Evolutionary conservation across 1,140 invertebrate genomes (phyloP).

Genomic region (Adelges cooleyi): DNA sequence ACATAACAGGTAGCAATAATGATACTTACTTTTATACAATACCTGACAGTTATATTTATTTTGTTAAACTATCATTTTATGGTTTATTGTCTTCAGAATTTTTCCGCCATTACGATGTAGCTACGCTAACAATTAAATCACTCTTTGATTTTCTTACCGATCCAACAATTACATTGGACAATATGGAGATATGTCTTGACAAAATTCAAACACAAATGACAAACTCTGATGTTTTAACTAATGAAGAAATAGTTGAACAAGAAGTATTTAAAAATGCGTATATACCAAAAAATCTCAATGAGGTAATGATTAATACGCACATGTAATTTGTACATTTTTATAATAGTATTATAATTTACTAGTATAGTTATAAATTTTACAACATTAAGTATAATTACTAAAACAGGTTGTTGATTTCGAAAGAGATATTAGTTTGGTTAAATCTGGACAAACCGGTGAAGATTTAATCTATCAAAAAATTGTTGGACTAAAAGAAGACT

Average conservation of each 20-base stretch:
- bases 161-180: constrained; percentile 64
- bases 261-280: constrained; percentile 89
- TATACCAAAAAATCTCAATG: constrained; percentile 87
- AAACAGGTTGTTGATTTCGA: constrained; percentile 76
- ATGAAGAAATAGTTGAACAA: constrained; percentile 62
- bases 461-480: constrained; percentile 71
- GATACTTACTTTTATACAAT: too few relatives aligned
- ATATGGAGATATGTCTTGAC: constrained; percentile 70
- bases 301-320: constrained; percentile 46
- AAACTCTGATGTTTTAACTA: constrained; percentile 47
- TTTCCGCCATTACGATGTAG: constrained; percentile 79
- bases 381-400: too few relatives aligned
- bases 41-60: too few relatives aligned
- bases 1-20: constrained; percentile 55
- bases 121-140: constrained; percentile 78
- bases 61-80: too few relatives aligned
- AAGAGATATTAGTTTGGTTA: constrained; percentile 68
- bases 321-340: not conserved
- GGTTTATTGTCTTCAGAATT: constrained; percentile 54
- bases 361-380: too few relatives aligned
- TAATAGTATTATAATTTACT: constrained; percentile 3
- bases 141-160: constrained; percentile 96
- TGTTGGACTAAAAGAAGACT: constrained; percentile 66
- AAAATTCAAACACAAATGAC: constrained; percentile 53
- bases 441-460: constrained; percentile 50